phyloP scores from a whole-genome alignment of 2,113 vertebrate genomes.

The Craseonycteris thonglongyai region DNA sequence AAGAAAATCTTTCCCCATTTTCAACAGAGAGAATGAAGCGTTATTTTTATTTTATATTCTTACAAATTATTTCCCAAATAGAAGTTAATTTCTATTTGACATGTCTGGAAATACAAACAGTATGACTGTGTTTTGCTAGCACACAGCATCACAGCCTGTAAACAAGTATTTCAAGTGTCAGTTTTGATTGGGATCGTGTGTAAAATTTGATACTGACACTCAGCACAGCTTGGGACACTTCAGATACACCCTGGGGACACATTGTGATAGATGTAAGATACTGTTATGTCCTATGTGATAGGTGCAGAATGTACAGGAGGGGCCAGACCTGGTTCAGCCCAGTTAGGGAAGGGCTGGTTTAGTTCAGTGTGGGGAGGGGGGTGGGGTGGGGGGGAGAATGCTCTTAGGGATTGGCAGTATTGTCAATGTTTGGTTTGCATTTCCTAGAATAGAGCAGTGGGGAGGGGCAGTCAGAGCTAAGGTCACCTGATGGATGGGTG shows the following conservation, averaged over 20 bases:
- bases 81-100: background rate
- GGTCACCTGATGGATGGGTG: background rate
- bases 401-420: background rate
- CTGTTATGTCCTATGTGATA: background rate
- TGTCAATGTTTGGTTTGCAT: background rate
- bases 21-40: background rate
- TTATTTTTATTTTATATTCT: background rate
- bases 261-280: background rate
- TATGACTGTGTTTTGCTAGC: too few species aligned
- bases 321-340: too few species aligned
- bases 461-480: background rate
- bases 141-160: background rate
- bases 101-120: background rate
- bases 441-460: too few species aligned
- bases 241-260: background rate
- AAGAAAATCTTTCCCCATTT: background rate
- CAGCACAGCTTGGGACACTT: background rate
- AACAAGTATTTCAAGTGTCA: fast-evolving
- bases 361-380: too few species aligned
- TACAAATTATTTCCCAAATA: too few species aligned
- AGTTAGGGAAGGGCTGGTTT: fast-evolving
- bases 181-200: too few species aligned
- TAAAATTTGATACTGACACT: background rate
- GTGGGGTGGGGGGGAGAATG: too few species aligned
- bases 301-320: fast-evolving